phyloP scores from a whole-genome alignment of 1,140 invertebrate species.

The Zaprionus ghesquierei region DNA sequence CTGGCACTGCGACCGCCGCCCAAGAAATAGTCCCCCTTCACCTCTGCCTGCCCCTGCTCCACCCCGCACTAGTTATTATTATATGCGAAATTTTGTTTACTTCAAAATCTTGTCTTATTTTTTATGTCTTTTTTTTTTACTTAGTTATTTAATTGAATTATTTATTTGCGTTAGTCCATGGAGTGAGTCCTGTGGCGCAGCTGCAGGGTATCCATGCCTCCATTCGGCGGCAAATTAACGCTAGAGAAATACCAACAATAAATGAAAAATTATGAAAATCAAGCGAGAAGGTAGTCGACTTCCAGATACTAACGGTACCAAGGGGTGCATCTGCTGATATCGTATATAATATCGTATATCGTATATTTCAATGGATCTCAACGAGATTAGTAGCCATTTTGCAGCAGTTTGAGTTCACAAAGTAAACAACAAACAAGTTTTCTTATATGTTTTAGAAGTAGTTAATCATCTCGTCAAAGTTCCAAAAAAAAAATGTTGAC shows the following conservation, averaged over 20 bases:
- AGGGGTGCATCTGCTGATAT: too few species aligned
- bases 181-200: not conserved
- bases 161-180: constrained; percentile 55
- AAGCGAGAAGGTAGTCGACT: not conserved
- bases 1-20: constrained; percentile 76
- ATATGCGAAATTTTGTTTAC: constrained; percentile 37
- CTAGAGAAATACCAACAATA: constrained; percentile 26
- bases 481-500: too few species aligned
- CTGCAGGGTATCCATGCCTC: too few species aligned
- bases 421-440: too few species aligned
- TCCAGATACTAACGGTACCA: too few species aligned
- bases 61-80: constrained; percentile 56
- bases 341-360: too few species aligned
- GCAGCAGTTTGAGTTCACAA: too few species aligned
- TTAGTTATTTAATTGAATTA: constrained; percentile 43
- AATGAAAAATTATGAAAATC: constrained; percentile 1
- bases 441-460: too few species aligned
- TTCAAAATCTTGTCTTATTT: constrained; percentile 44
- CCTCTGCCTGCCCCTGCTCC: too few species aligned
- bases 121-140: constrained; percentile 35
- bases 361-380: too few species aligned
- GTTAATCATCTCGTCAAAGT: too few species aligned
- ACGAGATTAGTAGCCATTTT: too few species aligned
- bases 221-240: not conserved
- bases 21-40: constrained; percentile 64